phyloP scores from a whole-genome alignment of 1,140 invertebrate species.

The Wiebesia pumilae region DNA sequence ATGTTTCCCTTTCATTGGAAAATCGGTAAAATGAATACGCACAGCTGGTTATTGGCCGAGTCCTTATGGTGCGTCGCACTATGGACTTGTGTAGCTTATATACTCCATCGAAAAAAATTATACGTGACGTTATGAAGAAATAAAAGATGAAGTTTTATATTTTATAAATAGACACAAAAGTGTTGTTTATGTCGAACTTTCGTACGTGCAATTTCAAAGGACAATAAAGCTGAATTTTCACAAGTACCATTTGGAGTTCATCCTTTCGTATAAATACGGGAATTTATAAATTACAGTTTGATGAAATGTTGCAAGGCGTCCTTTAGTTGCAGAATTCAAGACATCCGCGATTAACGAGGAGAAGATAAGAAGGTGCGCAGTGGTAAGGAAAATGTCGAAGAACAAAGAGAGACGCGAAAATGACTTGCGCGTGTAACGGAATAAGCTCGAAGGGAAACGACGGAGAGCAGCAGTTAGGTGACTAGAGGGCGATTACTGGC shows the following conservation, averaged over 20 bases:
- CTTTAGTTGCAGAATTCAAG: background rate
- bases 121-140: constrained; percentile 80
- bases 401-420: too few species aligned
- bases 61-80: constrained; percentile 86
- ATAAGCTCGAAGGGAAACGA: constrained; percentile 19
- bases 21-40: constrained; percentile 82
- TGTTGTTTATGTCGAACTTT: background rate
- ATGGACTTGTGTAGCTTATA: constrained; percentile 86
- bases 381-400: too few species aligned
- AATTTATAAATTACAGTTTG: too few species aligned
- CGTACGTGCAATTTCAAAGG: background rate
- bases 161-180: background rate
- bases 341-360: too few species aligned
- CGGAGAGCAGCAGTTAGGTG: background rate
- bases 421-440: constrained; percentile 1
- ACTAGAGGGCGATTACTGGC: constrained; percentile 17
- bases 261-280: too few species aligned
- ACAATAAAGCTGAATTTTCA: background rate
- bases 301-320: background rate
- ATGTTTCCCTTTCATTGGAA: constrained; percentile 91
- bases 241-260: too few species aligned
- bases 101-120: constrained; percentile 81
- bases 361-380: background rate
- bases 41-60: constrained; percentile 83
- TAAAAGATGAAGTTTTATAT: background rate